A percentile compares a stretch with the other conserved stretches of the same genome.
Conservation (phyloP, 2,888 invertebrate species). For the Pilophorus perplexus region DNA sequence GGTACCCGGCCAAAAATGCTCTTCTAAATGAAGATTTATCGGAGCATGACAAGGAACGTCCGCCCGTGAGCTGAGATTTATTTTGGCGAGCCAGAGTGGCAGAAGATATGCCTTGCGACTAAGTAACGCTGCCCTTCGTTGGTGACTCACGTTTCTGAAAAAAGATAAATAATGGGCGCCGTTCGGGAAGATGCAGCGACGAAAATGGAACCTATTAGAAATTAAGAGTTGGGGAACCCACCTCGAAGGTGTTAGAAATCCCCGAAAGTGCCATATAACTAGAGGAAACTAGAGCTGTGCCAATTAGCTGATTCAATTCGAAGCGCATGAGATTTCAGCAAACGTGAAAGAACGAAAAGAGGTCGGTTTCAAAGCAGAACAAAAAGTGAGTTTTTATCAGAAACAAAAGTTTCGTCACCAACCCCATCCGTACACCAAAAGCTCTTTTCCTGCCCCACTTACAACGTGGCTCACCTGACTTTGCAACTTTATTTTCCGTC, state of each 20-base stretch:
- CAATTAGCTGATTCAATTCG: too few relatives aligned
- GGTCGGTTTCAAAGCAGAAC: background rate
- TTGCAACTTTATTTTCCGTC: conserved; percentile 15
- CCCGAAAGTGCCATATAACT: too few relatives aligned
- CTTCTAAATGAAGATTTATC: conserved; percentile 29
- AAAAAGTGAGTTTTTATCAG: conserved; percentile 19
- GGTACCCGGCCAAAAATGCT: conserved; percentile 9
- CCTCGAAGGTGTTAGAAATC: too few relatives aligned
- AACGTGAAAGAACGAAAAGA: background rate
- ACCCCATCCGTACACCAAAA: conserved; percentile 15
- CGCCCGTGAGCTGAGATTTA: background rate
- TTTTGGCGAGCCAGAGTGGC: background rate
- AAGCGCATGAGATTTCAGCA: background rate
- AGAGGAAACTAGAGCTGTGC: too few relatives aligned
- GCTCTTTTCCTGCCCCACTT: background rate
- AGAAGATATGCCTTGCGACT: conserved; percentile 19
- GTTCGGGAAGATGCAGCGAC: background rate
- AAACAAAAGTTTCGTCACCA: conserved; percentile 12
- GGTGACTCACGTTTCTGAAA: conserved; percentile 6
- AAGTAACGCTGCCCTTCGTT: conserved; percentile 3
- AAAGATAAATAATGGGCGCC: background rate
- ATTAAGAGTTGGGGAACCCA: too few relatives aligned
- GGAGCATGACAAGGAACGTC: conserved; percentile 24
- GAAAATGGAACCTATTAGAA: background rate
- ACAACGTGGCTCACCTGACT: conserved; percentile 9